Evolutionary conservation across 2,797 vertebrate species (phyloP), one percentile per base, ranked within the genome.

Genomic region (Percopsis omiscomaycus): DNA sequence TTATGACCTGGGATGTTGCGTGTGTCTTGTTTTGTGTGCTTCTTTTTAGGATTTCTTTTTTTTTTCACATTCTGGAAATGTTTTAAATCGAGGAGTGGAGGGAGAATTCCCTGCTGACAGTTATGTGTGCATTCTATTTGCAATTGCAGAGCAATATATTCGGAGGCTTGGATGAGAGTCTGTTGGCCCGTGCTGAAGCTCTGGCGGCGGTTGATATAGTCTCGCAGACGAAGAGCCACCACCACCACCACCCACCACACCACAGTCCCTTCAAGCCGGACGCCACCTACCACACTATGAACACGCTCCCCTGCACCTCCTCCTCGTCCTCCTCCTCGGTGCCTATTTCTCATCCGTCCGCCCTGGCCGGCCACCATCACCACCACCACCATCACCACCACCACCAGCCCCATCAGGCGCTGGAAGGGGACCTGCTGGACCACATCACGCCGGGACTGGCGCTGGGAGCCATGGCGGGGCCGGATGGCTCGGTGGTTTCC

Each of bases 61-160:
- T 81, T 75, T 66, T 77, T 87, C 90, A 89, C 91, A 90, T 91
- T 93, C 92, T 93, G 93, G 93, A 94, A 92, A 94, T 94, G 94
- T 94, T 93, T 93, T 94, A 94, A 94, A 93, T 90, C 92, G 91
- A 90, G 89, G 89, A 89, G 91, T 90, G 93, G 91, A 88, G 90
- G 86, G 90, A 89, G 89, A 94, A 93, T 93, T 95, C 93, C 93
- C 93, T 88, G 90, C 93, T 95, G 96, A 94, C 94, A 94, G 94
- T 91, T 95, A 98, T 97, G 96, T 96, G 95, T 93, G 95, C 95
- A 93, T 98, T 98, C 94, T 98, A 95, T 94, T 97, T 98, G 94
- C 95, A 94, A 95, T 96, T 97, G 93, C 96, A 99, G 97, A 98
- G 97, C 96, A 98, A 99, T 95, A 98, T 99, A 95, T 99, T 99